Evolutionary conservation across 2,888 invertebrate genomes (phyloP).

Genomic region (Phortica okadai): DNA sequence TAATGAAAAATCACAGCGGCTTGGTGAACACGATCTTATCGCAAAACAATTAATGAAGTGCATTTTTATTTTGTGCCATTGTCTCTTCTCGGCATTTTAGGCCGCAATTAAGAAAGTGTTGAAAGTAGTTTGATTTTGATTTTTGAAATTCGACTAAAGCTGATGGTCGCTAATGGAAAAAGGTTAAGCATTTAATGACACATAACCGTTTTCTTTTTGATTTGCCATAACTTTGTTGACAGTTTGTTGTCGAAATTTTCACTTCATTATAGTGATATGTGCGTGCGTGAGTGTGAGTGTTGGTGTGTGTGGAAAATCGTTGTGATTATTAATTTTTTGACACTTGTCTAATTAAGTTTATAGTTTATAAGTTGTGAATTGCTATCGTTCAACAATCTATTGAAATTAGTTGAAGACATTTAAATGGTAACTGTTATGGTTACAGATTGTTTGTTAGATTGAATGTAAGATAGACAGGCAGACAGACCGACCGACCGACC

Average conservation of each 20-base stretch:
- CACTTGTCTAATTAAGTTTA: not conserved
- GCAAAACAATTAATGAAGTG: conserved; percentile 60
- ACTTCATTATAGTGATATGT: not conserved
- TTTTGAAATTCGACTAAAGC: not conserved
- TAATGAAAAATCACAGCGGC: conserved; percentile 58
- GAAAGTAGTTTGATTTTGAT: conserved; percentile 7
- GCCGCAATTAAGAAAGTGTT: conserved; percentile 22
- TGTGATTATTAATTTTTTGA: not conserved
- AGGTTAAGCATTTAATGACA: not conserved
- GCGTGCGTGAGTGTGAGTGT: not conserved
- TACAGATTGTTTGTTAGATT: not conserved
- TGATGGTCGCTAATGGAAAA: not conserved
- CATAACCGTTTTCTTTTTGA: not conserved
- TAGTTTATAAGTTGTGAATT: not conserved
- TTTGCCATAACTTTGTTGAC: not conserved
- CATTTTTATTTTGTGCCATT: conserved; percentile 1
- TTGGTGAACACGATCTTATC: conserved; percentile 51
- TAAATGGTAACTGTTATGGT: not conserved
- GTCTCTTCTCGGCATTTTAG: not conserved
- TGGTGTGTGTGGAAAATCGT: not conserved
- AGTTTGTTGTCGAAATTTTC: not conserved
- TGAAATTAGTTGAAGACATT: not conserved
- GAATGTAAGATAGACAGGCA: not conserved
- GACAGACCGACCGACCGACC: not conserved
- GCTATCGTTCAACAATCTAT: not conserved